Evolutionary conservation across 2,888 invertebrate species (phyloP), one percentile per base, ranked within the genome.

Genomic region (Tortricodes alternella): DNA sequence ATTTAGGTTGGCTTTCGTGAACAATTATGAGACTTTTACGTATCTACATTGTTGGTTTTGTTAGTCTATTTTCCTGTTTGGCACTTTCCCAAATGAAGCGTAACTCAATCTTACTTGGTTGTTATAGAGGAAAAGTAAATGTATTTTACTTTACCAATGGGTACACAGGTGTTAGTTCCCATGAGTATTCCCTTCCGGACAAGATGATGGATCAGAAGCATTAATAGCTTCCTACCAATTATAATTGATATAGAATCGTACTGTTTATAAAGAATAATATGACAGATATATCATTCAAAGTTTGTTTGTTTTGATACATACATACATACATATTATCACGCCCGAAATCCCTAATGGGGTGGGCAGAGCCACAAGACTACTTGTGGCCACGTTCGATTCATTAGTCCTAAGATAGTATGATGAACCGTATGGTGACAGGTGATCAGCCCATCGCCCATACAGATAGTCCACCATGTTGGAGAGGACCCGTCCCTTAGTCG

Each of bases 1-100:
- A 18, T 2, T 53, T 37, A 19, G n/a, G n/a, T 35, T 35, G 27
- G 15, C 24, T 44, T 29, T 13, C 21, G 27, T 50, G 9, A 34
- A 44, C 43, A 43, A 35, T 52, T 41, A 37, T 34, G 29, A 7
- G 32, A n/a, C 8, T n/a, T 19, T 19, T 18, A 19, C 13, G 16
- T 19, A 9, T 8, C 38, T n/a, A n/a, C n/a, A n/a, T 5, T 27
- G 43, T 27, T 39, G 39, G 41, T 50, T 50, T 50, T 16, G 49
- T 35, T 23, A 43, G 11, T 44, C 23, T 19, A 44, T 38, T 50
- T 50, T 24, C 55, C 13, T 29, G 3, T 21, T 18, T 37, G 44
- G 56, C 56, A 50, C 44, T 50, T 50, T 44, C 23, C 56, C 50
- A 56, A 56, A 50, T 38, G 49, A 50, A 50, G 49, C 43, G 56